Evolutionary conservation across 2,888 invertebrate genomes (phyloP).

Genomic region (Microctonus brassicae): DNA sequence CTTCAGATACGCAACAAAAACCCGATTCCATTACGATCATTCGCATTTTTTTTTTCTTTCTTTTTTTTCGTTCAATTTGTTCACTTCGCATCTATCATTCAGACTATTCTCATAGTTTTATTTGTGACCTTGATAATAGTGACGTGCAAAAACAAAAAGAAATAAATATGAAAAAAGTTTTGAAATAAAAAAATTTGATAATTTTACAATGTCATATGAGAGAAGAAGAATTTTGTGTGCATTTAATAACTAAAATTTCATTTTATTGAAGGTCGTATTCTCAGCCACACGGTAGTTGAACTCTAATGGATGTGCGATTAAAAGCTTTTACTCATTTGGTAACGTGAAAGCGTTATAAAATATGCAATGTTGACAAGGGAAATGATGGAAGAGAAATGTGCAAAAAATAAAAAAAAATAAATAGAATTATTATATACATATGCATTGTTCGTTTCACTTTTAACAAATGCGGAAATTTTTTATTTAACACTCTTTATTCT

Average conservation of each 20-base stretch:
- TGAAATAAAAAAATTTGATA: background rate
- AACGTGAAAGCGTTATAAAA: background rate
- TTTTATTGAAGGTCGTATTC: background rate
- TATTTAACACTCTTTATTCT: background rate
- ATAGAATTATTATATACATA: no score
- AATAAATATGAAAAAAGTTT: background rate
- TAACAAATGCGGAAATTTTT: background rate
- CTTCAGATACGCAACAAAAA: background rate
- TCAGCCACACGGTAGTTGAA: background rate
- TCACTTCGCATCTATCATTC: background rate
- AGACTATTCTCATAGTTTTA: background rate
- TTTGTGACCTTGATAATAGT: background rate
- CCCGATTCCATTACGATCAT: background rate
- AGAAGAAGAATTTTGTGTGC: background rate
- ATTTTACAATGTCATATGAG: background rate
- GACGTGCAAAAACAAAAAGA: background rate
- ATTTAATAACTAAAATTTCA: background rate
- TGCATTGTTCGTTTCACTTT: background rate
- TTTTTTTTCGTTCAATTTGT: no score
- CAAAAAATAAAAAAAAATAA: background rate
- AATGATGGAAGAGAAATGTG: background rate
- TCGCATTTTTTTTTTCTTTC: background rate
- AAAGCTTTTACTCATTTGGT: background rate
- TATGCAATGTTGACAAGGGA: background rate
- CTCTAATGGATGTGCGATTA: background rate